These are phyloP conservation scores for Drosophila peninsularis DNA, from an alignment of 2,888 invertebrate species.

Conservation along the genomic window DNA sequence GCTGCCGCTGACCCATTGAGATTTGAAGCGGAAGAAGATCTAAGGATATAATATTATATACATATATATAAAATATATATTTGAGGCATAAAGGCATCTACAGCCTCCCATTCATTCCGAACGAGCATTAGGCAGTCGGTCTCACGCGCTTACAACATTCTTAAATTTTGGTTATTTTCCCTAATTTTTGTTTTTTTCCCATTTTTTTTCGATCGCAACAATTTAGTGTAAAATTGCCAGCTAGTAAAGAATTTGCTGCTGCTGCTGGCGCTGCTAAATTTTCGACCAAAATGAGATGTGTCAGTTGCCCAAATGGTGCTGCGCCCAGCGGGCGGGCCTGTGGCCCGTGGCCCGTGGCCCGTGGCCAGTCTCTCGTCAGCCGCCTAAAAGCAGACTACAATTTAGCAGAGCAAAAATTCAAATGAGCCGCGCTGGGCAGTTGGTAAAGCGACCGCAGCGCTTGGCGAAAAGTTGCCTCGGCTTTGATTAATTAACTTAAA, in stretches of 20 bases:
- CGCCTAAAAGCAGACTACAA: conserved; percentile 3
- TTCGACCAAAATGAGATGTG: conserved; percentile 3
- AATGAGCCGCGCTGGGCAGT: conserved; percentile 34
- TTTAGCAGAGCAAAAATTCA: conserved; percentile 24
- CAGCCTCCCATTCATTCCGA: background rate
- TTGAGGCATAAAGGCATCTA: background rate
- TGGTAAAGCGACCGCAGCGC: conserved; percentile 58
- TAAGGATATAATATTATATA: too few relatives aligned
- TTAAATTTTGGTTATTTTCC: background rate
- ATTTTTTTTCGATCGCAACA: conserved; percentile 4
- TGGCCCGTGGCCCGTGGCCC: background rate
- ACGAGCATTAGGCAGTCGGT: background rate
- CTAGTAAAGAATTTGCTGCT: background rate
- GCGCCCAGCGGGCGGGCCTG: background rate
- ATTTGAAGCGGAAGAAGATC: too few relatives aligned
- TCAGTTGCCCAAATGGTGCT: background rate
- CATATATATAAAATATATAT: too few relatives aligned
- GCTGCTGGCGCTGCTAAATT: background rate
- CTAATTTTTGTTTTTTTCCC: background rate
- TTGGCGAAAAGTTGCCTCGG: conserved; percentile 63
- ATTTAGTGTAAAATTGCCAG: conserved; percentile 20
- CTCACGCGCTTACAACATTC: background rate
- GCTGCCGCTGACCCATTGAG: too few relatives aligned
- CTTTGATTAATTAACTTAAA: conserved; percentile 80
- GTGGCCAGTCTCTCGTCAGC: background rate